phyloP scores from a whole-genome alignment of 2,888 invertebrate genomes.

The Melitaea athalia region DNA sequence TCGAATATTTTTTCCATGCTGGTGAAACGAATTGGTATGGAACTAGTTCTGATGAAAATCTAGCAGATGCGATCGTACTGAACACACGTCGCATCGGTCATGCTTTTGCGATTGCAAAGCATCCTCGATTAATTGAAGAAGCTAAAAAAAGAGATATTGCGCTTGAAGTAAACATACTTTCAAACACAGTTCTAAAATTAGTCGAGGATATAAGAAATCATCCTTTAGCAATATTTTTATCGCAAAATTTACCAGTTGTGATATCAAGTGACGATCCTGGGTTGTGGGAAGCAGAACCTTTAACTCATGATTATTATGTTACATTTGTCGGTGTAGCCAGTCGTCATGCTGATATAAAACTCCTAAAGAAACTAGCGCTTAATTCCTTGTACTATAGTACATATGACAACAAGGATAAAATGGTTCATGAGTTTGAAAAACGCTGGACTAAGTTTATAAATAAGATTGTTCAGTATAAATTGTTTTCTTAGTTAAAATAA shows the following conservation, averaged over 20 bases:
- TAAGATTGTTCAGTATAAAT: conserved; percentile 47
- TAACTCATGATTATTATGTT: conserved; percentile 89
- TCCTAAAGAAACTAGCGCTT: conserved; percentile 87
- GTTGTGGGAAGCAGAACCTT: conserved; percentile 86
- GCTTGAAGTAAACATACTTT: conserved; percentile 90
- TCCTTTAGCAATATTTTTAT: conserved; percentile 85
- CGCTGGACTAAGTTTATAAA: conserved; percentile 71
- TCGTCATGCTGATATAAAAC: conserved; percentile 84
- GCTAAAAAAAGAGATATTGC: conserved; percentile 84
- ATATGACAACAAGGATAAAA: conserved; percentile 67
- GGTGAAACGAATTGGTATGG: conserved; percentile 92
- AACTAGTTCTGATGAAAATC: conserved; percentile 85
- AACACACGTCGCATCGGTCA: conserved; percentile 90
- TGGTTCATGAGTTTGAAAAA: conserved; percentile 65
- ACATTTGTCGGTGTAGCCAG: conserved; percentile 89
- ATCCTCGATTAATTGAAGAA: conserved; percentile 85
- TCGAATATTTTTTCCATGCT: conserved; percentile 89
- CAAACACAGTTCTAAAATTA: conserved; percentile 88
- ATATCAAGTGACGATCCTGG: conserved; percentile 91
- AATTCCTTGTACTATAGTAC: conserved; percentile 88
- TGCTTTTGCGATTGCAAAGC: conserved; percentile 87
- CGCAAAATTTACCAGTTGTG: conserved; percentile 86
- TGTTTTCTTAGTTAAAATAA: background rate
- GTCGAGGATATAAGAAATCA: conserved; percentile 89
- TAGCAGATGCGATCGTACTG: conserved; percentile 88